Conservation (phyloP, 2,888 invertebrate species). For the Drosophila incognita region DNA sequence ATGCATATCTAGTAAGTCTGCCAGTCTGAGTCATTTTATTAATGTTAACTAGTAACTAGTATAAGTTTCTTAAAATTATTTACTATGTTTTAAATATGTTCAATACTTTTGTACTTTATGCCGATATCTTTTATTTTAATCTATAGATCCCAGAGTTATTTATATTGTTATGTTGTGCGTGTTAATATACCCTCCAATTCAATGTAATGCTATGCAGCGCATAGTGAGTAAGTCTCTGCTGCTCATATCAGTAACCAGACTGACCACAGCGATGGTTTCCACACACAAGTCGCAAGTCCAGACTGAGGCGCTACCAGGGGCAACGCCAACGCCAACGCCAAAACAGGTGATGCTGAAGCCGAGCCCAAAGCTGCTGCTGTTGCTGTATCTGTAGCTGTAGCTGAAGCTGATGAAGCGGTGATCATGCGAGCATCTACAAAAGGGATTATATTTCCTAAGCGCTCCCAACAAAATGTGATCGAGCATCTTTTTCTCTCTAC, state of each 20-base stretch:
- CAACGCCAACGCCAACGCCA: constrained; percentile 41
- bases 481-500: constrained; percentile 29
- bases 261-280: constrained; percentile 19
- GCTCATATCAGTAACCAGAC: constrained; percentile 27
- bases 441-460: constrained; percentile 83
- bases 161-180: not conserved
- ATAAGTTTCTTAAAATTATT: not conserved
- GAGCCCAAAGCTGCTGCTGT: constrained; percentile 13
- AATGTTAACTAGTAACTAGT: not conserved
- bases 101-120: not conserved
- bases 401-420: constrained; percentile 69
- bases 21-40: not conserved
- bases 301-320: constrained; percentile 29
- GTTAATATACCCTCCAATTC: not conserved
- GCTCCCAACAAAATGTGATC: constrained; percentile 76
- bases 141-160: not conserved
- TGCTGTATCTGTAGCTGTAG: constrained; percentile 12
- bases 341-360: constrained; percentile 50
- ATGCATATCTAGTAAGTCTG: not conserved
- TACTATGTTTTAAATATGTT: not conserved
- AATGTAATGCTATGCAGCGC: not conserved
- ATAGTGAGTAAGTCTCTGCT: constrained; percentile 18
- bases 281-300: constrained; percentile 16
- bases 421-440: constrained; percentile 82
- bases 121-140: not conserved